Conservation (phyloP, 2,113 vertebrate genomes). For the Astatoreochromis straeleni region DNA sequence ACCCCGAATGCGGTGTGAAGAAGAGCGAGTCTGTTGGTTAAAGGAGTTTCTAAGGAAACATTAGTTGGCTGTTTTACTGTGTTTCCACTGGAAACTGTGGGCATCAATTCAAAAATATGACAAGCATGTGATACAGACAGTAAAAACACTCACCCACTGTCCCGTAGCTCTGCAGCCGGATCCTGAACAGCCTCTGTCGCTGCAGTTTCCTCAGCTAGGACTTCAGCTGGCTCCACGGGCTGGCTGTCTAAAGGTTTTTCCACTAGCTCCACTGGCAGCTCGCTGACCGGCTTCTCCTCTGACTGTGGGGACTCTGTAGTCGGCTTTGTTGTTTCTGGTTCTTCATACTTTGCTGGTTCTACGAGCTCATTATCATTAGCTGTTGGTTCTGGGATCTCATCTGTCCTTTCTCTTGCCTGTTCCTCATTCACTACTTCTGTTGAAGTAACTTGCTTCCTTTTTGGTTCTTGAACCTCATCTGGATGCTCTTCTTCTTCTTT, state of each 20-base stretch:
- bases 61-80: background rate
- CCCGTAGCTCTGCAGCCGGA: slow-evolving; percentile 19
- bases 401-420: background rate
- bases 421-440: background rate
- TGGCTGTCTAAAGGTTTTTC: background rate
- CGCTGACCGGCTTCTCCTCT: background rate
- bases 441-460: background rate
- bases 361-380: background rate
- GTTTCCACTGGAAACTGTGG: background rate
- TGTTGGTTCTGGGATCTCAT: background rate
- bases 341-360: background rate
- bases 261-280: background rate
- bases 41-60: background rate
- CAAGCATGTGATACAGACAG: background rate
- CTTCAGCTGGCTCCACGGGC: background rate
- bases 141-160: slow-evolving; percentile 38
- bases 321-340: background rate
- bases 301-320: background rate
- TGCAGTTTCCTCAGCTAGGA: background rate
- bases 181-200: background rate
- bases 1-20: background rate
- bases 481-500: background rate
- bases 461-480: background rate
- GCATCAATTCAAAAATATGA: background rate
- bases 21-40: background rate